These are phyloP conservation scores for Scaptomyza reducta DNA, from an alignment of 2,888 invertebrate genomes.

Conservation along the genomic window DNA sequence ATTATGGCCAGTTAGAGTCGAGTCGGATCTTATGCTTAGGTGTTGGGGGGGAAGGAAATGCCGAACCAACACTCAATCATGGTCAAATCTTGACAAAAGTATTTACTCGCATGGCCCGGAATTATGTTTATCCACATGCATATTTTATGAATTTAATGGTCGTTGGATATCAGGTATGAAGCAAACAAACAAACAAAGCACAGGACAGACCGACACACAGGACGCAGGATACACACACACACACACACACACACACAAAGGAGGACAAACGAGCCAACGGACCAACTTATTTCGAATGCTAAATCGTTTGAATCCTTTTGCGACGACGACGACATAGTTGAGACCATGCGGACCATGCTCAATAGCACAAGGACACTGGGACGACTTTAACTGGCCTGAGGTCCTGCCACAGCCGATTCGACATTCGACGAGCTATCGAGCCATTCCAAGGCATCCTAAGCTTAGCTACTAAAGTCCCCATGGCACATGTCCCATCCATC, in stretches of 20 bases:
- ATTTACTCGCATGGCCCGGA: constrained; percentile 72
- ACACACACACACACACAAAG: constrained; percentile 3
- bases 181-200: constrained; percentile 30
- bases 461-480: constrained; percentile 46
- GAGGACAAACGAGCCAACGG: constrained; percentile 20
- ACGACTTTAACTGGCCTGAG: constrained; percentile 62
- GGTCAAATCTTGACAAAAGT: constrained; percentile 72
- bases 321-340: constrained; percentile 71
- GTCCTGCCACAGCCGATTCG: constrained; percentile 26
- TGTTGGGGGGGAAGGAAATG: not conserved
- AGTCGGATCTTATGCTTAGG: no score
- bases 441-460: constrained; percentile 54
- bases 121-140: constrained; percentile 78
- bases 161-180: constrained; percentile 45
- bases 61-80: constrained; percentile 69
- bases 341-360: constrained; percentile 55
- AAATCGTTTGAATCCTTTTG: constrained; percentile 75
- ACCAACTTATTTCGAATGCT: constrained; percentile 74
- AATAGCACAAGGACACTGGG: constrained; percentile 56
- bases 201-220: constrained; percentile 19
- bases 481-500: constrained; percentile 78
- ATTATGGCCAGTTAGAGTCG: constrained; percentile 58
- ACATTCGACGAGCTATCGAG: constrained; percentile 57
- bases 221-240: not conserved
- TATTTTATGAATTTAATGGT: constrained; percentile 75